Conservation (phyloP, 1,140 invertebrate genomes). For the Sitodiplosis mosellana region DNA sequence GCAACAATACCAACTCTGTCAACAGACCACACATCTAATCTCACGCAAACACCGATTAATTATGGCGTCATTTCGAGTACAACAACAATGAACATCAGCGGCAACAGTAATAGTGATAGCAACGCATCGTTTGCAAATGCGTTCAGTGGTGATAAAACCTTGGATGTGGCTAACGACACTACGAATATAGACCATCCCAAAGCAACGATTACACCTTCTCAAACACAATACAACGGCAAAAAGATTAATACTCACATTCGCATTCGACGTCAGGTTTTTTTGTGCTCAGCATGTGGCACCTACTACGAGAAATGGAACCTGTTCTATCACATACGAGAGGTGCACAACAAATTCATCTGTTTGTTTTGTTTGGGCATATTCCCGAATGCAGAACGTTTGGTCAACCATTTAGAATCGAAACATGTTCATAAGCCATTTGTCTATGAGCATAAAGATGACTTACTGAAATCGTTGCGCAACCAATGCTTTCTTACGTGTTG, state of each 20-base stretch:
- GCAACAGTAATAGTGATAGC: too few relatives aligned
- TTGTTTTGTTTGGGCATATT: slow-evolving; percentile 62
- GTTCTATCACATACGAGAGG: slow-evolving; percentile 60
- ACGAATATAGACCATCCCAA: too few relatives aligned
- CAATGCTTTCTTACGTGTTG: slow-evolving; percentile 58
- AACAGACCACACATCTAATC: too few relatives aligned
- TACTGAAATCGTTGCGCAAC: slow-evolving; percentile 40
- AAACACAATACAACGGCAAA: slow-evolving; percentile 9
- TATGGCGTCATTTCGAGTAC: too few relatives aligned
- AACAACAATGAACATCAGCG: too few relatives aligned
- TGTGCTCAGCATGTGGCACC: slow-evolving; percentile 56
- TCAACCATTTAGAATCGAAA: slow-evolving; percentile 50
- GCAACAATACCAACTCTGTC: too few relatives aligned
- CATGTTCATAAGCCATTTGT: slow-evolving; percentile 49
- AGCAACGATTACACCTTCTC: too few relatives aligned
- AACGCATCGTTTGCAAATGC: too few relatives aligned
- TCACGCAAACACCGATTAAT: too few relatives aligned
- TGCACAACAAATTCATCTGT: slow-evolving; percentile 57
- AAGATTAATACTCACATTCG: slow-evolving; percentile 19
- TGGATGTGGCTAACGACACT: too few relatives aligned
- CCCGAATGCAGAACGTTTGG: slow-evolving; percentile 53
- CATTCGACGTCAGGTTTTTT: slow-evolving; percentile 51
- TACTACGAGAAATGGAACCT: slow-evolving; percentile 71
- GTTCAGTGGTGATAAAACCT: too few relatives aligned
- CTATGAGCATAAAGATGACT: slow-evolving; percentile 40